These are phyloP conservation scores for Brenthis hecate DNA, from an alignment of 2,888 invertebrate species.

Conservation along the genomic window DNA sequence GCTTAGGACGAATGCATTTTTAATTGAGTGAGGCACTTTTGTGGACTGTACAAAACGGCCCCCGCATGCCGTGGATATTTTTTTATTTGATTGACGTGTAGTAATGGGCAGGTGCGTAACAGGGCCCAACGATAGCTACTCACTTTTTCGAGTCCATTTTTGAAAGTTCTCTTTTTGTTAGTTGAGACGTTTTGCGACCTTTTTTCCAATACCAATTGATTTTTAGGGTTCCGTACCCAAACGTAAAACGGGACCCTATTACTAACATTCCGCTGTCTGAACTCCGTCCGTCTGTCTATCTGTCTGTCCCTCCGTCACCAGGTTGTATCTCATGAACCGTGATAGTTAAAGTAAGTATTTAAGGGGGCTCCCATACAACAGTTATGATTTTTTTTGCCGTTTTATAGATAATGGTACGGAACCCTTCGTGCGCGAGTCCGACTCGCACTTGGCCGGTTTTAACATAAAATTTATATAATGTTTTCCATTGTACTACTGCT, in stretches of 20 bases:
- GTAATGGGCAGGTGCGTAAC: conserved; percentile 81
- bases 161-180: conserved; percentile 65
- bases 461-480: conserved; percentile 48
- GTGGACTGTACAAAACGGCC: conserved; percentile 80
- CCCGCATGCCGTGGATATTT: conserved; percentile 76
- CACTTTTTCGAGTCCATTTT: conserved; percentile 69
- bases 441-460: conserved; percentile 28
- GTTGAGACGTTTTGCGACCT: conserved; percentile 62
- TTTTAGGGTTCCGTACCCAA: conserved; percentile 4
- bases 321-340: no score
- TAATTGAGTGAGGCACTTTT: conserved; percentile 82
- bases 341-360: no score
- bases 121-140: conserved; percentile 70
- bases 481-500: not conserved
- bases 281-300: no score
- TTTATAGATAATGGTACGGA: no score
- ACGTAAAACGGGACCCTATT: no score
- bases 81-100: conserved; percentile 80
- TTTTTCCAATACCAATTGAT: conserved; percentile 57
- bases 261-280: no score
- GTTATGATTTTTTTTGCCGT: no score
- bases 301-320: no score
- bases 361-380: no score
- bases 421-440: no score
- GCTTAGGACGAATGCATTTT: conserved; percentile 81